These are phyloP conservation scores for Rhagophthalmus giganteus DNA, from an alignment of 2,888 invertebrate genomes.

Conservation along the genomic window DNA sequence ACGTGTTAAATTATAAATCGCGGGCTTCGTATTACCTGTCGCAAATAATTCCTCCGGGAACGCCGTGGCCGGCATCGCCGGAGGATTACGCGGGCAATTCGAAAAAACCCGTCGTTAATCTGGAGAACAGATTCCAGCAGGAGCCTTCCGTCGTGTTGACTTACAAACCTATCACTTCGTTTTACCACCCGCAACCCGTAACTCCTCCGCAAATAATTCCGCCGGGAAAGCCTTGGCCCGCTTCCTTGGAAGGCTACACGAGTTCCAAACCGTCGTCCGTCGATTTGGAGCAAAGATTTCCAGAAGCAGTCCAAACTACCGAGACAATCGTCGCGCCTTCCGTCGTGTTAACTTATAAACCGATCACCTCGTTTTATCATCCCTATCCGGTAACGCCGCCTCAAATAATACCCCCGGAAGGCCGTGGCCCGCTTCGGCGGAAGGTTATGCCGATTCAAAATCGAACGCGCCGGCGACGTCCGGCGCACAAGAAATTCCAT, in stretches of 20 bases:
- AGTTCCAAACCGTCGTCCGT: no score
- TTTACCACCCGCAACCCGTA: conserved; percentile 13
- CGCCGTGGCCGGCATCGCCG: conserved; percentile 12
- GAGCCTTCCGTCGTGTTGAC: no score
- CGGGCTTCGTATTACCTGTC: conserved; percentile 8
- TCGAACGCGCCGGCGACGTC: neutral
- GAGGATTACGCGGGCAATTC: conserved; percentile 2
- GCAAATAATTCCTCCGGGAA: conserved; percentile 22
- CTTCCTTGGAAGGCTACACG: conserved; percentile 32
- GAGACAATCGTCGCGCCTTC: no score
- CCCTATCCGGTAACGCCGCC: no score
- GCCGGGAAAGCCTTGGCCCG: conserved; percentile 32
- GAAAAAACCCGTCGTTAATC: no score
- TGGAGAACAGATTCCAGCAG: no score
- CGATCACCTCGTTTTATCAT: conserved; percentile 9
- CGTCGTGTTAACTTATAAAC: conserved; percentile 10
- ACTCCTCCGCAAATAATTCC: conserved; percentile 19
- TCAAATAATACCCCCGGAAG: no score
- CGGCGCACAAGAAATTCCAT: neutral
- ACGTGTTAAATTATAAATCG: conserved; percentile 11
- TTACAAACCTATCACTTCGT: conserved; percentile 8
- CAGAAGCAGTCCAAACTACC: no score
- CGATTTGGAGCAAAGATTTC: no score
- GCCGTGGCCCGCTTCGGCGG: no score
- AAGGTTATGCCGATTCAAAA: no score